A percentile compares a stretch with the other conserved stretches of the same genome.
phyloP scores from a whole-genome alignment of 2,113 vertebrate species.

The Neogale vison region DNA sequence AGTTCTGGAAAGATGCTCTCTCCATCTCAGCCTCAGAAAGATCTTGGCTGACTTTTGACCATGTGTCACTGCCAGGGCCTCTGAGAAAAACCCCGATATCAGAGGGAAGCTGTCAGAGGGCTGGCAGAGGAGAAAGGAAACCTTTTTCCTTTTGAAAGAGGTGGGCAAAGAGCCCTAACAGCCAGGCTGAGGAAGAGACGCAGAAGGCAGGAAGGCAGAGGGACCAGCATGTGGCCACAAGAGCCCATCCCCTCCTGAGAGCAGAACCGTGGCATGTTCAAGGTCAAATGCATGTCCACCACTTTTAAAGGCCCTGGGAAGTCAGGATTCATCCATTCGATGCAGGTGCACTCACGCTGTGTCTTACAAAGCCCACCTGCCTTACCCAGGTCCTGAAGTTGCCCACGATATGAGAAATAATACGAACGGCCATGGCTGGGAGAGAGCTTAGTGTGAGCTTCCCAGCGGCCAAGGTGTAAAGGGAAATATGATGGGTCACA shows the following conservation, averaged over 20 bases:
- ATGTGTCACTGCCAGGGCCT: neutral
- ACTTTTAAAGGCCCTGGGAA: neutral
- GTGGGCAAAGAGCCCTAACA: neutral
- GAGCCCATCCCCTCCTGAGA: accelerated
- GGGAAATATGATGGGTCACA: neutral
- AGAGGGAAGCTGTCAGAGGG: neutral
- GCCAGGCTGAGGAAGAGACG: neutral
- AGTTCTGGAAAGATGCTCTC: neutral
- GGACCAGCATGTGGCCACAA: neutral
- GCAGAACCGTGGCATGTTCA: accelerated
- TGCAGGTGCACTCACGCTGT: neutral
- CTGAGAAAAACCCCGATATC: neutral
- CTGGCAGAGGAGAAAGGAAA: no score
- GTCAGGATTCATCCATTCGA: neutral
- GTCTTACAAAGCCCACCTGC: neutral
- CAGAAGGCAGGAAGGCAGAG: neutral
- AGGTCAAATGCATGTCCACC: neutral
- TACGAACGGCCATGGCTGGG: neutral
- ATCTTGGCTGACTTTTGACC: neutral
- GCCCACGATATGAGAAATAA: neutral
- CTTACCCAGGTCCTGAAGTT: neutral
- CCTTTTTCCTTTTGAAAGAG: neutral
- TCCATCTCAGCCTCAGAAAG: neutral
- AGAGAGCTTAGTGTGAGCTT: neutral
- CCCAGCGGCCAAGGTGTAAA: neutral